Evolutionary conservation across 2,797 vertebrate species (phyloP).

Genomic region (Zenarchopterus dispar): DNA sequence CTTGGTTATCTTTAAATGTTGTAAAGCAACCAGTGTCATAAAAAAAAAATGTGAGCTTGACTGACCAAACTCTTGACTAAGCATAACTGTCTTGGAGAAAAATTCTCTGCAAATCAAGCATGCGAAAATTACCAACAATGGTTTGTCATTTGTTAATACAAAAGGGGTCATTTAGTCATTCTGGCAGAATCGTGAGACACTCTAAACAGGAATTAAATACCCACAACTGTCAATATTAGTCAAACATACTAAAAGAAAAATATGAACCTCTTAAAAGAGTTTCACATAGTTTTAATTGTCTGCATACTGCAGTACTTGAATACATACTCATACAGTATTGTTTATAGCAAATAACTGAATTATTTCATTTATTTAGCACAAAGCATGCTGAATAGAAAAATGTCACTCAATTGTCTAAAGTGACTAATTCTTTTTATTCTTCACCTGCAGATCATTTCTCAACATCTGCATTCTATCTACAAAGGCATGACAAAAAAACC

Average conservation of each 20-base stretch:
- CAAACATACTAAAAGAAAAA: conserved; percentile 76
- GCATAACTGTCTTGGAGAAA: conserved; percentile 48
- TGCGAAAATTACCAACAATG: conserved; percentile 46
- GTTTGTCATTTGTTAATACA: conserved; percentile 64
- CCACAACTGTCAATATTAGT: conserved; percentile 70
- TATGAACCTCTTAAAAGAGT: conserved; percentile 78
- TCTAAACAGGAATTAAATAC: conserved; percentile 66
- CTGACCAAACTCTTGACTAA: conserved; percentile 30
- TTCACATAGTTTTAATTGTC: conserved; percentile 81
- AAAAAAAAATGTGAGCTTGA: conserved; percentile 34
- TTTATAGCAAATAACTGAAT: conserved; percentile 87
- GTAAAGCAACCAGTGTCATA: conserved; percentile 24
- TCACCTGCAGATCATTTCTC: conserved; percentile 58
- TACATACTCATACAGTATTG: conserved; percentile 87
- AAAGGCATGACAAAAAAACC: conserved; percentile 71
- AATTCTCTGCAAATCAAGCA: conserved; percentile 65
- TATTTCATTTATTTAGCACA: conserved; percentile 86
- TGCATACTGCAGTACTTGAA: conserved; percentile 86
- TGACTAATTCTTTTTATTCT: conserved; percentile 65
- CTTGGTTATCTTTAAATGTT: conserved; percentile 22
- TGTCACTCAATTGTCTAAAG: conserved; percentile 66
- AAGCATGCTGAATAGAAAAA: conserved; percentile 86
- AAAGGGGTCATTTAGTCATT: conserved; percentile 68
- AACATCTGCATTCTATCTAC: conserved; percentile 70
- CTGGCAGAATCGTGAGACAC: conserved; percentile 69